Base-by-base conservation (phyloP, 2,888 invertebrate genomes). In the Oscheius sp. region DNA sequence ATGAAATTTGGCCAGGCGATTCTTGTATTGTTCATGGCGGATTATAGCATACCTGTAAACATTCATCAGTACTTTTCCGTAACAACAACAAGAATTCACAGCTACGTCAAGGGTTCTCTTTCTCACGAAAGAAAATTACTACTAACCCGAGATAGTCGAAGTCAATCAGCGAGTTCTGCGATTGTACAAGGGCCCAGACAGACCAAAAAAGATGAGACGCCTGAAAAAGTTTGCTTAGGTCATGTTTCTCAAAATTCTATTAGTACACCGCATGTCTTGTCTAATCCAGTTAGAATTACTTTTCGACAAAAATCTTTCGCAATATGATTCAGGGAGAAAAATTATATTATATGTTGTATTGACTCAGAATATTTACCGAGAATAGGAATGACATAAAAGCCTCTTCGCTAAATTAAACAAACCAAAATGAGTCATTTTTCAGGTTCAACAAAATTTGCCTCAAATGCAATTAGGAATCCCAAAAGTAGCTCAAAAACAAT, bases 161-260 rank as follows among this genome's bases (percentile, higher is more conserved):
- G 29, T 86, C 79, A 53, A 85, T 84, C 0, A 74, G 71, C 0
- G 85, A 85, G 65, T 80, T 74, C 53, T 82, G 80, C 1, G 82
- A 71, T 63, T 85, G 85, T 27, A 82, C 82, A 10, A 85, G 74
- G 10, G 83, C 82, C 85, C 85, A 85, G 5, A 83, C 45, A 2
- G 80, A 55, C 85, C 85, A 85, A 70, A 86, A 84, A n/a, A 84
- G 73, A 71, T 85, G 85, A 2, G 85, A 75, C 0, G 82, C 76
- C 85, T 85, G 61, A 66, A 82, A 77, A 45, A 10, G 6, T 3
- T 42, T 42, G 6, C 15, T 42, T 42, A 42, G 42, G 42, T 42
- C 42, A 42, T 42, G 6, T 17, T 15, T 50, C 25, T 12, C 25
- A 15, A 27, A 50, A n/a, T 29, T 27, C 20, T 15, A 50, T 27